Evolutionary conservation across 2,888 invertebrate species (phyloP).

Genomic region (Linnaemya vulpina): DNA sequence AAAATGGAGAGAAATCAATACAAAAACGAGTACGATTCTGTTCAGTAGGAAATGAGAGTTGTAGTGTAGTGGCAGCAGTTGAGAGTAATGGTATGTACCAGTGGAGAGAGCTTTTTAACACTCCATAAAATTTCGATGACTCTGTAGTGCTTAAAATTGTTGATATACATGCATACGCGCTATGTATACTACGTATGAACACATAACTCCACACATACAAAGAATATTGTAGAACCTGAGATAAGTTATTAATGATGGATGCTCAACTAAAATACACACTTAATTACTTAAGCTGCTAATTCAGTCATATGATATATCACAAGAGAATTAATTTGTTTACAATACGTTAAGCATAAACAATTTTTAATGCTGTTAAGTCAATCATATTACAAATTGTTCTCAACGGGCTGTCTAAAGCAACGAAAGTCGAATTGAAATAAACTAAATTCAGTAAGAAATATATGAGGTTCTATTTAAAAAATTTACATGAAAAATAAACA

Average conservation of each 20-base stretch:
- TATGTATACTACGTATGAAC: neutral
- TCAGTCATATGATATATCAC: constrained; percentile 23
- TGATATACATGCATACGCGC: neutral
- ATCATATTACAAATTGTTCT: neutral
- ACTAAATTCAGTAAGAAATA: constrained; percentile 26
- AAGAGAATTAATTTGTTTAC: constrained; percentile 37
- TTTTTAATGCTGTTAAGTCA: neutral
- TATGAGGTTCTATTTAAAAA: too few species aligned
- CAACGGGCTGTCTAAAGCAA: neutral
- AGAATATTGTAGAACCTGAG: constrained; percentile 9
- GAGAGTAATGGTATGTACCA: neutral
- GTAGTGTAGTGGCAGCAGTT: neutral
- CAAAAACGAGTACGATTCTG: neutral
- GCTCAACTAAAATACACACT: constrained; percentile 1
- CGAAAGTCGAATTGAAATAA: neutral
- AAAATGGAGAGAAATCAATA: neutral
- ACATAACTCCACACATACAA: neutral
- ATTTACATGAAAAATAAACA: constrained; percentile 11
- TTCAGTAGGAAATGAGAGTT: neutral
- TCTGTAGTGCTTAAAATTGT: neutral
- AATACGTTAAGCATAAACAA: neutral
- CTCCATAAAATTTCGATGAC: neutral
- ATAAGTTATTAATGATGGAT: neutral
- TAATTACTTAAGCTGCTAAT: constrained; percentile 44
- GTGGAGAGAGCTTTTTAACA: constrained; percentile 18